phyloP scores from a whole-genome alignment of 2,113 vertebrate genomes.

The Ammodytes dubius region DNA sequence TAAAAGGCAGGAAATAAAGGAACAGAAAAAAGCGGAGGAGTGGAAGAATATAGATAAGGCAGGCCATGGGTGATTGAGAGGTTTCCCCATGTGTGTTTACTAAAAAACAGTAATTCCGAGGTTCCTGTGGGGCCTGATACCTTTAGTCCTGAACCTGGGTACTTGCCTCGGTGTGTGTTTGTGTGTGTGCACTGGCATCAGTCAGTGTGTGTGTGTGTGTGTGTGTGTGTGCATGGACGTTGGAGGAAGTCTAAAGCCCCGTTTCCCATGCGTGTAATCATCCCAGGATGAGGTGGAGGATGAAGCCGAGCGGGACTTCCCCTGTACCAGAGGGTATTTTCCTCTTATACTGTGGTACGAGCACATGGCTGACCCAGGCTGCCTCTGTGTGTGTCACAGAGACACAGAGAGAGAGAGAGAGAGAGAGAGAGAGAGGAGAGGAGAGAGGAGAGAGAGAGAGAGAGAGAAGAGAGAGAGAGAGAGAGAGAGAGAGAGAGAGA shows the following conservation, averaged over 20 bases:
- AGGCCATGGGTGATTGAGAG: slow-evolving; percentile 40
- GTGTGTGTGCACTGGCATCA: slow-evolving; percentile 46
- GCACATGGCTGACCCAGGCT: slow-evolving; percentile 77
- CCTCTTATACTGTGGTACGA: slow-evolving; percentile 78
- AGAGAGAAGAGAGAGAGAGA: slow-evolving; percentile 1
- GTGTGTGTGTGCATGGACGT: slow-evolving; percentile 46
- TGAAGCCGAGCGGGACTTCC: slow-evolving; percentile 81
- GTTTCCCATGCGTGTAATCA: slow-evolving; percentile 83
- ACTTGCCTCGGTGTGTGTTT: slow-evolving; percentile 30
- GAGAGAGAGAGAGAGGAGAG: background rate
- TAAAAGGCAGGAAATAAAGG: slow-evolving; percentile 3
- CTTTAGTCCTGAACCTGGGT: slow-evolving; percentile 41
- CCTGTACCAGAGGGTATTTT: slow-evolving; percentile 82
- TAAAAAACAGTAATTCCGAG: slow-evolving; percentile 53
- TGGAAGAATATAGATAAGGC: slow-evolving; percentile 40
- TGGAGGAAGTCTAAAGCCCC: slow-evolving; percentile 77
- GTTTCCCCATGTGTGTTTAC: slow-evolving; percentile 50
- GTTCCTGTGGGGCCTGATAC: slow-evolving; percentile 63
- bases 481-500: background rate
- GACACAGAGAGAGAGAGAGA: slow-evolving; percentile 8
- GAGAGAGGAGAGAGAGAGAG: slow-evolving; percentile 6
- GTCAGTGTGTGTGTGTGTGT: slow-evolving; percentile 34
- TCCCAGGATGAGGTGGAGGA: slow-evolving; percentile 81
- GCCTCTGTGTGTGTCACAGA: slow-evolving; percentile 41
- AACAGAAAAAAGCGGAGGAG: background rate